These are phyloP conservation scores for Montifringilla adamsi DNA, from an alignment of 2,113 vertebrate species.

Conservation along the genomic window DNA sequence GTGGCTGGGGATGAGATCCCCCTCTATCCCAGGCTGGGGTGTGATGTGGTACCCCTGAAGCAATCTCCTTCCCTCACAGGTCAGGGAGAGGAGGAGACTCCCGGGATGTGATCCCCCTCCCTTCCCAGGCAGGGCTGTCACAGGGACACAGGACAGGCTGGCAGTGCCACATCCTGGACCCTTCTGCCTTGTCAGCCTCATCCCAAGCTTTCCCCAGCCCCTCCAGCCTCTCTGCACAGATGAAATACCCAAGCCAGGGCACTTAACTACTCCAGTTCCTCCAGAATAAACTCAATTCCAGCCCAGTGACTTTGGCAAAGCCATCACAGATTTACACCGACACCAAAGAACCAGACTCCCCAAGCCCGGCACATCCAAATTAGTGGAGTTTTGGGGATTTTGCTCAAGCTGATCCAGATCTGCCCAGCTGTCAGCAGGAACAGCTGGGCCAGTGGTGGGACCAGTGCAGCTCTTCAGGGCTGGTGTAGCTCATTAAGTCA, in stretches of 20 bases:
- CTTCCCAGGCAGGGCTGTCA: background rate
- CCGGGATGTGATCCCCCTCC: background rate
- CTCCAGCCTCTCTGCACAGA: background rate
- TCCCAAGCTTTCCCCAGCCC: background rate
- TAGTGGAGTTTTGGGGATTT: background rate
- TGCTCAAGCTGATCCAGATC: background rate
- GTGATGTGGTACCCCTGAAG: background rate
- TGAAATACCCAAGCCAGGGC: background rate
- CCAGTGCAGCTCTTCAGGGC: background rate
- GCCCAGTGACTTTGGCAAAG: background rate
- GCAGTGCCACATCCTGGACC: background rate
- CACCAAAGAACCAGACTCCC: rapidly evolving
- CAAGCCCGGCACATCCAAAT: rapidly evolving
- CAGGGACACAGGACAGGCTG: background rate
- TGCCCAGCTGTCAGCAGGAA: background rate
- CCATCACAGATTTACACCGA: background rate
- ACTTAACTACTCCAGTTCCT: background rate
- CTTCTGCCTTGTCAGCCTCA: background rate
- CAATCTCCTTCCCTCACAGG: background rate
- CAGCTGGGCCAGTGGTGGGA: rapidly evolving
- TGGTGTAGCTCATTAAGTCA: background rate
- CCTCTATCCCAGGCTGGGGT: too few species aligned
- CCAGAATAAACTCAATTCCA: rapidly evolving
- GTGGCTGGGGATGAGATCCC: background rate
- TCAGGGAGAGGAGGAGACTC: background rate